These are phyloP conservation scores for Mastacembelus armatus DNA, from an alignment of 2,797 vertebrate genomes.

Conservation along the genomic window DNA sequence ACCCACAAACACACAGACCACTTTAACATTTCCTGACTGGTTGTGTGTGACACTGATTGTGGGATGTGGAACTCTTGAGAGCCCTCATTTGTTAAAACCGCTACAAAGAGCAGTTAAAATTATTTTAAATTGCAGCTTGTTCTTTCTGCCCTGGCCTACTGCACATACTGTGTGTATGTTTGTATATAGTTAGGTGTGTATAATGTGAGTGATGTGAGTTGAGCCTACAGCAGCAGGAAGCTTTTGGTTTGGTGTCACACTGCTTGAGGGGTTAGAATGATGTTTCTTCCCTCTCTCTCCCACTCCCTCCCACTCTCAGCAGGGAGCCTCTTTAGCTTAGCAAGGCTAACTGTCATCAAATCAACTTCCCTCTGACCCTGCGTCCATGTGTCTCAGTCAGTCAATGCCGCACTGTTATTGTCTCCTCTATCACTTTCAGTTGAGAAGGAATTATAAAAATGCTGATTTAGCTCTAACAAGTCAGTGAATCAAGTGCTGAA, in stretches of 20 bases:
- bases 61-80: conserved; percentile 41
- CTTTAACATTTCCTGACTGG: conserved; percentile 37
- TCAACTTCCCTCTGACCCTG: conserved; percentile 45
- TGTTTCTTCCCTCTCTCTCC: not conserved
- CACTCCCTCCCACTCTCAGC: conserved; percentile 20
- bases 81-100: conserved; percentile 39
- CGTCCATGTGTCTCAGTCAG: conserved; percentile 11
- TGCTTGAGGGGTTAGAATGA: conserved; percentile 37
- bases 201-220: conserved; percentile 50
- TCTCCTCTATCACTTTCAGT: conserved; percentile 33
- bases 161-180: conserved; percentile 14
- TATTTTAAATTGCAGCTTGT: conserved; percentile 38
- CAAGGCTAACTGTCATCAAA: conserved; percentile 56
- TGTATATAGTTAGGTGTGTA: not conserved
- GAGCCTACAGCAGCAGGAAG: conserved; percentile 50
- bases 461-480: too few relatives aligned
- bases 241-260: conserved; percentile 35
- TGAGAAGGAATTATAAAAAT: conserved; percentile 16
- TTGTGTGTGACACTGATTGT: conserved; percentile 44
- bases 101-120: conserved; percentile 40
- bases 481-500: too few relatives aligned
- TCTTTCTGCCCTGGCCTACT: conserved; percentile 13
- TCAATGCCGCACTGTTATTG: not conserved
- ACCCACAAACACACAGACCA: conserved; percentile 14
- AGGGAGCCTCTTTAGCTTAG: conserved; percentile 17